Base-by-base conservation (phyloP, 2,113 vertebrate species). In the Manacus vitellinus region DNA sequence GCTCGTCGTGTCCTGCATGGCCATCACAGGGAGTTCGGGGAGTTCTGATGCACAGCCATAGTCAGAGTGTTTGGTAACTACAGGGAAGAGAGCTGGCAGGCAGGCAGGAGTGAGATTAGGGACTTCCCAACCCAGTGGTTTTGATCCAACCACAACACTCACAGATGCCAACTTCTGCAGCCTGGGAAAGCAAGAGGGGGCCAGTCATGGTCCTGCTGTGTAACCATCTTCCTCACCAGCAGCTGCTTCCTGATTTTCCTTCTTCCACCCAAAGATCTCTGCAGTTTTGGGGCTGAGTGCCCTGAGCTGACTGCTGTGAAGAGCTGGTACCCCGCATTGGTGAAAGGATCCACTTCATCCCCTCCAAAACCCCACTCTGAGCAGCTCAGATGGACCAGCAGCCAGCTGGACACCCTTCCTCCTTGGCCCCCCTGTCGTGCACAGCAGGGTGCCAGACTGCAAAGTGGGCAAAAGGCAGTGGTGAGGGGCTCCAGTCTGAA, bases 401-500 rank as follows among this genome's bases (percentile, higher is more conserved):
- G 59, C 20, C 44, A 47, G 27, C 65, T 68, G 58, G 12, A 39
- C n/a, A 4, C 37, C 11, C 12, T 28, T 37, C 15, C 55, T 61
- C 44, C 54, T 37, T 3, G 5, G 66, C 37, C 56, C 28, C 43
- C 43, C 43, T 0, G 0, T 31, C 3, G 5, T 9, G 14, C 62
- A 33, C 37, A 20, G 47, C 13, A 4, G 6, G 23, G 27, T 54
- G 44, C 30, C 75, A 66, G 30, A 13, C 33, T 67, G 56, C 25
- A n/a, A 41, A 67, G 22, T 0, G 3, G 58, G 67, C 28, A 63
- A 21, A 43, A 51, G n/a, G 18, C 51, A 62, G 25, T 0, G 0
- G 31, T 62, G 81, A 54, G 51, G 51, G 47, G 9, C 75, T 88
- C 14, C 77, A 39, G 56, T n/a, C 71, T 73, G 54, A n/a, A 39